Percentiles rank a stretch among this genome's conserved stretches.
Conservation (phyloP, 2,113 vertebrate species). For the Hemichromis elongatus region DNA sequence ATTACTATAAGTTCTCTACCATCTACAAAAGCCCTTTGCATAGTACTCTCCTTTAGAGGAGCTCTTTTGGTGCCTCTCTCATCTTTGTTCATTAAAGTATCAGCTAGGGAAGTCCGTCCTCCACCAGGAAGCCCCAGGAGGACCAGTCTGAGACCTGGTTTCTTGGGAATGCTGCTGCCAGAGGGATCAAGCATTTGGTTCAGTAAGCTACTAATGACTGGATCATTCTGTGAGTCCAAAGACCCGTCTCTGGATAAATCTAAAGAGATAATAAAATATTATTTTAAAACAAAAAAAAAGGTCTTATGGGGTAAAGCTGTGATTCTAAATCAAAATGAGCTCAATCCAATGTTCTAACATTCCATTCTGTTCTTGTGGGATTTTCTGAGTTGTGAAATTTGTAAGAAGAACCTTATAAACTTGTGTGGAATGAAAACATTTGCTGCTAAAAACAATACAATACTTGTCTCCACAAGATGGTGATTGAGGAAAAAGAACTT, state of each 20-base stretch:
- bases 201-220: neutral
- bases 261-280: neutral
- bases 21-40: slow-evolving; percentile 7
- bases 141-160: slow-evolving; percentile 49
- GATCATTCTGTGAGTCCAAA: neutral
- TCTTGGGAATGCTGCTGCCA: neutral
- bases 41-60: slow-evolving; percentile 29
- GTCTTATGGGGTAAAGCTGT: neutral
- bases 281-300: neutral
- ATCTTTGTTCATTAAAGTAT: slow-evolving; percentile 34
- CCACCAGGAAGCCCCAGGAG: slow-evolving; percentile 49
- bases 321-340: neutral
- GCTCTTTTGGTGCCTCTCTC: neutral
- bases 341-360: neutral
- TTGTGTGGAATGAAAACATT: neutral
- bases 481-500: neutral
- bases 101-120: slow-evolving; percentile 32
- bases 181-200: neutral
- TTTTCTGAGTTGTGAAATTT: neutral
- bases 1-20: slow-evolving; percentile 41
- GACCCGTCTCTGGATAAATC: neutral
- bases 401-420: neutral
- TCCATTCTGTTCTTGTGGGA: fast-evolving
- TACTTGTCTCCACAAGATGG: neutral
- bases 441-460: neutral